phyloP scores from a whole-genome alignment of 2,888 invertebrate species.

The Drosophila bunnanda region DNA sequence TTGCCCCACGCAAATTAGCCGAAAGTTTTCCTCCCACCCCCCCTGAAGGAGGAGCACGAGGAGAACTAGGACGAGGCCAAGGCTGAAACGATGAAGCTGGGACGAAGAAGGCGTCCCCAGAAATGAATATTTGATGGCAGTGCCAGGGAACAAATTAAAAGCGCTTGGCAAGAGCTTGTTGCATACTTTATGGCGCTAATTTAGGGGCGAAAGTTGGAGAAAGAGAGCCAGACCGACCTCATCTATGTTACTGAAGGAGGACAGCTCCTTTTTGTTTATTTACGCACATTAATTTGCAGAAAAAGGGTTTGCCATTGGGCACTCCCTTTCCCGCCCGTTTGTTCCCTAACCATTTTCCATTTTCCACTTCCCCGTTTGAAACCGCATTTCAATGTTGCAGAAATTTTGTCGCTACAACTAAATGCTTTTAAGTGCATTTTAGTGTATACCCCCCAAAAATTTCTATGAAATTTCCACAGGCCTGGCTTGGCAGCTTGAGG shows the following conservation, averaged over 20 bases:
- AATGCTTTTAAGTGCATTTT: slow-evolving; percentile 80
- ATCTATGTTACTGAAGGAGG: slow-evolving; percentile 32
- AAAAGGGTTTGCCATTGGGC: slow-evolving; percentile 50
- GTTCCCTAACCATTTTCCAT: neutral
- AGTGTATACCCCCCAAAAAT: slow-evolving; percentile 46
- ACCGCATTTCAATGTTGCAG: slow-evolving; percentile 71
- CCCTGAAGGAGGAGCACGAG: neutral
- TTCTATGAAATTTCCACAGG: slow-evolving; percentile 19
- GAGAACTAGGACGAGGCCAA: slow-evolving; percentile 8
- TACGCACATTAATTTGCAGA: slow-evolving; percentile 74
- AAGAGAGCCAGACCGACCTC: slow-evolving; percentile 18
- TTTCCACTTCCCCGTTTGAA: slow-evolving; percentile 9
- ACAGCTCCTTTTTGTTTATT: slow-evolving; percentile 66
- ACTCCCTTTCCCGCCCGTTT: neutral
- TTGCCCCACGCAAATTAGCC: slow-evolving; percentile 74
- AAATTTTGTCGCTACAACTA: slow-evolving; percentile 74
- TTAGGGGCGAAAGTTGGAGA: slow-evolving; percentile 47
- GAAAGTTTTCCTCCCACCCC: slow-evolving; percentile 66
- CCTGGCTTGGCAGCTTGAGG: slow-evolving; percentile 49
- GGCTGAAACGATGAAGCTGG: slow-evolving; percentile 3
- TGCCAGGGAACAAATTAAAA: slow-evolving; percentile 70
- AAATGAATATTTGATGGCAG: slow-evolving; percentile 74
- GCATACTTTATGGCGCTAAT: slow-evolving; percentile 79
- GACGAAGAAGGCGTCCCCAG: slow-evolving; percentile 29
- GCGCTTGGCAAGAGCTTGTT: slow-evolving; percentile 71